phyloP scores from a whole-genome alignment of 2,888 invertebrate genomes.

The Perizoma affinitatum region DNA sequence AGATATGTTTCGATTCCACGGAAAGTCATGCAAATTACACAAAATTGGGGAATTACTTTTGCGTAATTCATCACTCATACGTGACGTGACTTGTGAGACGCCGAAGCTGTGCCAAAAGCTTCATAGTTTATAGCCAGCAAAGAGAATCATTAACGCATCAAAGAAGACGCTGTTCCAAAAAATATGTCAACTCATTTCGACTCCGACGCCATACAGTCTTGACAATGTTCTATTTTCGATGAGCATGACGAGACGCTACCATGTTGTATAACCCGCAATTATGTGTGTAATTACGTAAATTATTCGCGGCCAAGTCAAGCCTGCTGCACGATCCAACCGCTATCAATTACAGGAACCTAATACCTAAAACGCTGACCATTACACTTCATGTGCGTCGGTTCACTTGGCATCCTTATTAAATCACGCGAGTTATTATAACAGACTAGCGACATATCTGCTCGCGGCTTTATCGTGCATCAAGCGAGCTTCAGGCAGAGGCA shows the following conservation, averaged over 20 bases:
- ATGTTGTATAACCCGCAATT: conserved; percentile 21
- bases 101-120: conserved; percentile 26
- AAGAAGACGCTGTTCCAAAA: conserved; percentile 14
- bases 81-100: conserved; percentile 19
- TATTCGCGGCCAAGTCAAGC: conserved; percentile 12
- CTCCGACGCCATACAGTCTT: conserved; percentile 30
- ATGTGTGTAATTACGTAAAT: conserved; percentile 25
- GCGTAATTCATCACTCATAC: conserved; percentile 22
- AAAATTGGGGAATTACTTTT: conserved; percentile 20
- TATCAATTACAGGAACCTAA: conserved; percentile 36
- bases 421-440: conserved; percentile 24
- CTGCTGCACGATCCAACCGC: conserved; percentile 17
- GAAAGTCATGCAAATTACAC: conserved; percentile 22
- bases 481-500: conserved; percentile 20
- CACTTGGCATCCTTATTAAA: conserved; percentile 30
- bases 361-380: conserved; percentile 31
- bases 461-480: conserved; percentile 14
- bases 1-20: conserved; percentile 16
- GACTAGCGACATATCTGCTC: conserved; percentile 14
- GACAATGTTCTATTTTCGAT: conserved; percentile 28
- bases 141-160: conserved; percentile 23
- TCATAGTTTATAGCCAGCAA: conserved; percentile 23
- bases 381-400: conserved; percentile 22
- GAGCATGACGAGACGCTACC: conserved; percentile 8
- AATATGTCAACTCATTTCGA: conserved; percentile 19